Evolutionary conservation across 2,888 invertebrate genomes (phyloP).

Genomic region (Polietes domitor): DNA sequence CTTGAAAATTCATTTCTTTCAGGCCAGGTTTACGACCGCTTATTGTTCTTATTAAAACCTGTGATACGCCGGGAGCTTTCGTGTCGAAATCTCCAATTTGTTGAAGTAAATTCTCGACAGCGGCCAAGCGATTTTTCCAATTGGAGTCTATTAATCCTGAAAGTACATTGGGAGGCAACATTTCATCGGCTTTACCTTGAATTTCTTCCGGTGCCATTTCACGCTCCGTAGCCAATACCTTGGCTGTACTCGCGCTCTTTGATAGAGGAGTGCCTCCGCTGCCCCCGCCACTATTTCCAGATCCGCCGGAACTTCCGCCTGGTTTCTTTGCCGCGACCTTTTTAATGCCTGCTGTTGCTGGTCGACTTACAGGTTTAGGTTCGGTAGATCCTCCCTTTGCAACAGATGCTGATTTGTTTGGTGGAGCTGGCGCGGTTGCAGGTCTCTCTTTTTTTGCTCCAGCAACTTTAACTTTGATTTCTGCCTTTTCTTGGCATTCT

Average conservation of each 20-base stretch:
- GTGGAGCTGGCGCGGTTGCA: slow-evolving; percentile 75
- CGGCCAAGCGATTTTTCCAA: slow-evolving; percentile 91
- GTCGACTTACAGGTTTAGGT: slow-evolving; percentile 76
- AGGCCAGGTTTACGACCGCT: slow-evolving; percentile 92
- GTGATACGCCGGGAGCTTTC: slow-evolving; percentile 85
- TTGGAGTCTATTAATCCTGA: slow-evolving; percentile 88
- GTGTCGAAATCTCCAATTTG: slow-evolving; percentile 84
- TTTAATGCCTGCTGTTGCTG: slow-evolving; percentile 74
- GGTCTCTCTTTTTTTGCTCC: slow-evolving; percentile 83
- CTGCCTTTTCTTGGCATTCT: slow-evolving; percentile 96
- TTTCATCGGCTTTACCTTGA: slow-evolving; percentile 86
- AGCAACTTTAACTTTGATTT: slow-evolving; percentile 88
- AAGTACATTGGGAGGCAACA: slow-evolving; percentile 85
- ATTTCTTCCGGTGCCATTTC: slow-evolving; percentile 90
- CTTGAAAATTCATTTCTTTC: slow-evolving; percentile 95
- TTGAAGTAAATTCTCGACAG: slow-evolving; percentile 87
- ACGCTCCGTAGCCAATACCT: slow-evolving; percentile 82
- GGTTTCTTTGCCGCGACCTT: slow-evolving; percentile 67
- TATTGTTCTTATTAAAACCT: slow-evolving; percentile 88
- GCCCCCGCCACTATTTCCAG: slow-evolving; percentile 44
- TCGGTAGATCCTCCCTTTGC: slow-evolving; percentile 76
- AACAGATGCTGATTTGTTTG: slow-evolving; percentile 67
- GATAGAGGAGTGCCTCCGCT: slow-evolving; percentile 68
- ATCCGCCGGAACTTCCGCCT: slow-evolving; percentile 30
- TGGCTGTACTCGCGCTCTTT: slow-evolving; percentile 77